Percentiles rank a stretch among this genome's conserved stretches.
Conservation (phyloP, 2,888 invertebrate species). For the Drosophila siamana region DNA sequence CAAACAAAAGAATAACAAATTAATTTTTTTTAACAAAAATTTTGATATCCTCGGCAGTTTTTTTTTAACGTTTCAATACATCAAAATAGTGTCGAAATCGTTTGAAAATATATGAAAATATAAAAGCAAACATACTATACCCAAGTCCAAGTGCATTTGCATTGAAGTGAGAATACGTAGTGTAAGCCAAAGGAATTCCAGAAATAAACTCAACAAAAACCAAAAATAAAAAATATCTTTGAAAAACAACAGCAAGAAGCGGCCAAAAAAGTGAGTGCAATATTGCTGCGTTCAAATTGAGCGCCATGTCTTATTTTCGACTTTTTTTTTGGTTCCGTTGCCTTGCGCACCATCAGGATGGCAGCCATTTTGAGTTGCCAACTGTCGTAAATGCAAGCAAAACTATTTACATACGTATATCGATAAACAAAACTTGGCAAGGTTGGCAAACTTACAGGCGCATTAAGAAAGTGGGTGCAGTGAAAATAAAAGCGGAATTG, state of each 20-base stretch:
- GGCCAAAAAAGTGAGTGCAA: conserved; percentile 41
- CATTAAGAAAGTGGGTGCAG: conserved; percentile 1
- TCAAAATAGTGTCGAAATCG: conserved; percentile 35
- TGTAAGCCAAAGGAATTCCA: conserved; percentile 52
- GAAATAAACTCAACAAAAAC: conserved; percentile 16
- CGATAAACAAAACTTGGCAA: conserved; percentile 1
- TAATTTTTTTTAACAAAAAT: background rate
- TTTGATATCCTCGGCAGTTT: conserved; percentile 6
- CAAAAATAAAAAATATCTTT: background rate
- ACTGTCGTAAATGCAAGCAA: background rate
- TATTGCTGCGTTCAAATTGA: background rate
- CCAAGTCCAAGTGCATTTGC: conserved; percentile 59
- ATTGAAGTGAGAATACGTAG: conserved; percentile 57
- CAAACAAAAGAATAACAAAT: conserved; percentile 1
- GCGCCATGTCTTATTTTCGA: conserved; percentile 21
- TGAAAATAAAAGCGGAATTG: conserved; percentile 6
- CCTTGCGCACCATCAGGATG: background rate
- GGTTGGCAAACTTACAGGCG: background rate
- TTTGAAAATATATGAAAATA: conserved; percentile 8
- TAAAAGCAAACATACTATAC: conserved; percentile 23
- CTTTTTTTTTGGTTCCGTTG: conserved; percentile 17
- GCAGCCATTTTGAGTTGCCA: conserved; percentile 10
- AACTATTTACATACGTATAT: background rate
- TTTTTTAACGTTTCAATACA: conserved; percentile 28
- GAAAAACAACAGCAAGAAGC: conserved; percentile 14